Base-by-base conservation (phyloP, 2,888 invertebrate species). In the Theretra japonica region DNA sequence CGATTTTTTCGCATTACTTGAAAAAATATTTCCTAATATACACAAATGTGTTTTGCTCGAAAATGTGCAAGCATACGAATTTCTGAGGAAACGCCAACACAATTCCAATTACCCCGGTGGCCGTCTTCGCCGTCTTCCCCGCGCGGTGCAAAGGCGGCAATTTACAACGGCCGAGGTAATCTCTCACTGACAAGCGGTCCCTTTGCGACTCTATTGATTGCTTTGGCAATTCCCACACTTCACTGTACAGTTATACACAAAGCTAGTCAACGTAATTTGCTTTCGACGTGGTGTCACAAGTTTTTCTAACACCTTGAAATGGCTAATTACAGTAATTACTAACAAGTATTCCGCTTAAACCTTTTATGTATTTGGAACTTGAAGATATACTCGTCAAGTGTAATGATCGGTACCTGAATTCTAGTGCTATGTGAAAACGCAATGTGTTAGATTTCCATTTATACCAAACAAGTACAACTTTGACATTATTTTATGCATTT, bases 171-270 rank as follows among this genome's bases (percentile, higher is more conserved):
- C 80, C 76, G 83, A 82, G 82, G 83, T 88, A 86, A 88, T 86
- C 85, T 86, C 83, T 84, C 85, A 82, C 76, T 79, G 84, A 87
- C 88, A 82, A 80, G 82, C 82, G 79, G 84, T 83, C 84, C 84
- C 83, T 84, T 79, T 77, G 81, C 82, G 85, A 80, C 79, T 72
- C 75, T 88, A 89, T 87, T 81, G 87, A 88, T 86, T 84, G 87
- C 82, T 76, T 79, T 77, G 73, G 82, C 82, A 78, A 84, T 83
- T 83, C 80, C 76, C 77, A 75, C 77, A 74, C 73, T 76, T 79
- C 72, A 74, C 23, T 33, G 70, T 72, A 72, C 73, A 74, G 75
- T 75, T 69, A 41, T 70, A 62, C 72, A 59, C 69, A 76, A 74
- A 73, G 73, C 73, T 72, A 65, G 48, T 65, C 23, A 23, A 23